These are phyloP conservation scores for Camponotus vicinus DNA, from an alignment of 1,140 invertebrate species.

Conservation along the genomic window DNA sequence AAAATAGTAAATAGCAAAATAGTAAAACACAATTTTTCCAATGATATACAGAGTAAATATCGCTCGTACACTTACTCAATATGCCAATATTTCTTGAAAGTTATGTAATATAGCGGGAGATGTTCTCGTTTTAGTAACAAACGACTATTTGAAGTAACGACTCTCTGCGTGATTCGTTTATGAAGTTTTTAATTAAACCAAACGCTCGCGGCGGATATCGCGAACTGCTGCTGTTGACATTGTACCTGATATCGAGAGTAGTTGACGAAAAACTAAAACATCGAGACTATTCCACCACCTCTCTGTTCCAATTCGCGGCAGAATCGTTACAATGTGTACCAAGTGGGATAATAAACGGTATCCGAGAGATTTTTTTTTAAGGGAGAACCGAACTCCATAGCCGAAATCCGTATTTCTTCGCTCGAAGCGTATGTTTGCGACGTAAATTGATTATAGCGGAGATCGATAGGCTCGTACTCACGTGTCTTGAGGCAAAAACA, in stretches of 20 bases:
- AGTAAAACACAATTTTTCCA: no score
- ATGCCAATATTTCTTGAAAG: not conserved
- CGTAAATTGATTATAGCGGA: not conserved
- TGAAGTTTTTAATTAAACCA: conserved; percentile 70
- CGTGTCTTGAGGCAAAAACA: conserved; percentile 87
- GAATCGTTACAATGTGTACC: conserved; percentile 38
- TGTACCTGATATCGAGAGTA: conserved; percentile 52
- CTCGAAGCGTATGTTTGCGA: not conserved
- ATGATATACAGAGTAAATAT: conserved; percentile 4
- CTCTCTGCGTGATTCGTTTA: conserved; percentile 53
- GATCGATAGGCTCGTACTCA: conserved; percentile 76
- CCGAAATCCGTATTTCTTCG: not conserved
- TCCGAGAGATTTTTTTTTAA: conserved; percentile 21
- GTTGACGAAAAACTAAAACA: conserved; percentile 62
- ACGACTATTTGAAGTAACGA: conserved; percentile 32
- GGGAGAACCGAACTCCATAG: not conserved
- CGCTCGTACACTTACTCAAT: not conserved
- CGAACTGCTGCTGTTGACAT: conserved; percentile 48
- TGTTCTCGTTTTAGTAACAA: not conserved
- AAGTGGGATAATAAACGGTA: conserved; percentile 43
- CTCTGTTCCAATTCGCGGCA: conserved; percentile 35
- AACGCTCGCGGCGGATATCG: conserved; percentile 51
- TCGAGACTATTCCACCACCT: not conserved
- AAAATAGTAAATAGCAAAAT: not conserved
- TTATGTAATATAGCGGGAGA: conserved; percentile 12